phyloP scores from a whole-genome alignment of 1,140 invertebrate genomes.

The Lordiphosa collinella region DNA sequence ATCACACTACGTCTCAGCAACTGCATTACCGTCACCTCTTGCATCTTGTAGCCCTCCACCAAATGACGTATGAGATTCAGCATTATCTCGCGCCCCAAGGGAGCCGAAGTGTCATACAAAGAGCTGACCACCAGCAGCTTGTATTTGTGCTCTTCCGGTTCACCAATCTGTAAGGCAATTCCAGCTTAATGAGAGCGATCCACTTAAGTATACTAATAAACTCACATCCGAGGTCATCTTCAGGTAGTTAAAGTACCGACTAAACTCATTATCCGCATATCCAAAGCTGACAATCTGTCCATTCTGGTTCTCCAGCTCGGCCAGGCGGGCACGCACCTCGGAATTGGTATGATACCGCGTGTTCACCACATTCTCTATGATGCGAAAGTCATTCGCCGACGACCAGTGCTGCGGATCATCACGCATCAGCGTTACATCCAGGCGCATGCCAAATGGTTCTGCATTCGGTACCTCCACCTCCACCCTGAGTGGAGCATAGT shows the following conservation, averaged over 20 bases:
- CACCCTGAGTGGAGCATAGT: constrained; percentile 83
- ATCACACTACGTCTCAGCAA: constrained; percentile 87
- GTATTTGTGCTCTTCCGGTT: constrained; percentile 88
- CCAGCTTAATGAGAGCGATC: too few relatives aligned
- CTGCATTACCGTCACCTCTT: constrained; percentile 83
- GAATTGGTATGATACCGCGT: constrained; percentile 84
- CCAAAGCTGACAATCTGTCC: constrained; percentile 70
- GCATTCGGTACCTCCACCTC: constrained; percentile 83
- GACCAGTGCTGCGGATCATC: constrained; percentile 90
- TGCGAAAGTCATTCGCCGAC: constrained; percentile 86
- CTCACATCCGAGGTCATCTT: constrained; percentile 75
- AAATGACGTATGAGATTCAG: constrained; percentile 91
- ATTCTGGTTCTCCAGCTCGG: constrained; percentile 82
- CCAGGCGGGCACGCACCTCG: constrained; percentile 84
- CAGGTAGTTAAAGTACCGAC: constrained; percentile 66
- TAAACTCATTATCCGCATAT: constrained; percentile 73
- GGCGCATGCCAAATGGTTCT: constrained; percentile 81
- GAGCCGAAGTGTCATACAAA: constrained; percentile 88
- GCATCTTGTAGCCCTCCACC: constrained; percentile 84
- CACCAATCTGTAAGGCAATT: constrained; percentile 82
- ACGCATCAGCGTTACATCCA: constrained; percentile 90
- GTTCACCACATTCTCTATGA: constrained; percentile 82
- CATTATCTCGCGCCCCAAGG: constrained; percentile 90
- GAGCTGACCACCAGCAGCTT: constrained; percentile 91
- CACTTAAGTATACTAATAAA: too few relatives aligned